Conservation (phyloP, 2,797 vertebrate genomes). For the Eospalax fontanierii region DNA sequence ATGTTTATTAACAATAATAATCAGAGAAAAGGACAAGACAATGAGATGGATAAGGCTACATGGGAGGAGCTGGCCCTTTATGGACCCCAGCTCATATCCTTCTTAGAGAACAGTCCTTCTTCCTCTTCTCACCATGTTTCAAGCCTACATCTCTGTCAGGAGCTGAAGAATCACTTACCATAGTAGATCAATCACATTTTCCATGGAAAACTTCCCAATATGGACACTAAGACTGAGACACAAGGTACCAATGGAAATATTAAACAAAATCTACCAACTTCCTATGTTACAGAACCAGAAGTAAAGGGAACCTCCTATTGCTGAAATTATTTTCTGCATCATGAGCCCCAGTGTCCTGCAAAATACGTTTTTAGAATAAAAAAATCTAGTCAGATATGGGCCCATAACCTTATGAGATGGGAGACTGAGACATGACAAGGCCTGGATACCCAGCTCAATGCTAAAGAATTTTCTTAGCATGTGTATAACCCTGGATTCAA, state of each 20-base stretch:
- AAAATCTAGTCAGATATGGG: not conserved
- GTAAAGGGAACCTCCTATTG: not conserved
- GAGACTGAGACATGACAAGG: not conserved
- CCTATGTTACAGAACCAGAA: not conserved
- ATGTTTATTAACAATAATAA: no score
- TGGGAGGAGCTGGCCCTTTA: no score
- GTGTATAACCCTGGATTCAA: not conserved
- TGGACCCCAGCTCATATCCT: no score
- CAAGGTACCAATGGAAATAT: not conserved
- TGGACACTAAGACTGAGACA: not conserved
- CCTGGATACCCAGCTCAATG: not conserved
- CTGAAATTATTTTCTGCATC: not conserved
- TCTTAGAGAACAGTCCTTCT: not conserved
- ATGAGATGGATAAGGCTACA: no score
- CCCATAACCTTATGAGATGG: not conserved
- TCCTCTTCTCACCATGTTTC: not conserved
- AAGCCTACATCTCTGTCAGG: not conserved
- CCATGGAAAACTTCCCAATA: not conserved
- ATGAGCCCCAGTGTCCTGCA: not conserved
- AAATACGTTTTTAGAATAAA: slow-evolving; percentile 36
- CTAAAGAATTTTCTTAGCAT: not conserved
- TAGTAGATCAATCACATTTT: not conserved
- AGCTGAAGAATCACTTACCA: not conserved
- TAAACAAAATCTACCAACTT: not conserved
- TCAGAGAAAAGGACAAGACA: no score